Base-by-base conservation (phyloP, 1,140 invertebrate genomes). In the Asobara japonica region DNA sequence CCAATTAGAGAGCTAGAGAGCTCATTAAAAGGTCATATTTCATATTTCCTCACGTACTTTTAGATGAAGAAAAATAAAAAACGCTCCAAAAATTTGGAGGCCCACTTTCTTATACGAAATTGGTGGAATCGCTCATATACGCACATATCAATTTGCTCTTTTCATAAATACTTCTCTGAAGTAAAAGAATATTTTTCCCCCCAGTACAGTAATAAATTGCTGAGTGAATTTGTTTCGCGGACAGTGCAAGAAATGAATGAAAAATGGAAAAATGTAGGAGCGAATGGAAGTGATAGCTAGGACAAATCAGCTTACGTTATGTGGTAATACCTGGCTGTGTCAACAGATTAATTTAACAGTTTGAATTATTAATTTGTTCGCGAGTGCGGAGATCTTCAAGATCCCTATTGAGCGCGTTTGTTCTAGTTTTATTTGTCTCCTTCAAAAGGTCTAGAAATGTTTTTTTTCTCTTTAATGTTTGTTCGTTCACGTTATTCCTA, bases 381-480 rank as follows among this genome's bases (percentile, higher is more conserved):
- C 18, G 41, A n/a, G 18, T n/a, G n/a, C 11, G 5, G 7, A 13
- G 18, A 16, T 5, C n/a, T 2, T 45, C 13, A 16, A 2, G 13
- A 16, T 13, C n/a, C n/a, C n/a, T 16, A 6, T 18, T 13, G 41
- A n/a, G 41, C 13, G 13, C 13, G 18, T 45, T 11, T 45, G 1
- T 3, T 33, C 31, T 33, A 6, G 31, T 16, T 13, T 18, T 45
- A 60, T 27, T 0, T 2, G 1, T 18, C 51, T 60, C 13, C 16
- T 16, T 56, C 22, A 18, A 60, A 8, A 29, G 27, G 11, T 60
- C 22, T 27, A 60, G 25, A 60, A 60, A 60, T 48, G 11, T 51
- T 76, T 56, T 51, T 72, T 29, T 56, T 29, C 66, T 65, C 48
- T 36, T 76, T 60, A 48, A 48, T 71, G 51, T 70, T 13, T 72